Base-by-base conservation (phyloP, 2,113 vertebrate species). In the Arothron firmamentum region DNA sequence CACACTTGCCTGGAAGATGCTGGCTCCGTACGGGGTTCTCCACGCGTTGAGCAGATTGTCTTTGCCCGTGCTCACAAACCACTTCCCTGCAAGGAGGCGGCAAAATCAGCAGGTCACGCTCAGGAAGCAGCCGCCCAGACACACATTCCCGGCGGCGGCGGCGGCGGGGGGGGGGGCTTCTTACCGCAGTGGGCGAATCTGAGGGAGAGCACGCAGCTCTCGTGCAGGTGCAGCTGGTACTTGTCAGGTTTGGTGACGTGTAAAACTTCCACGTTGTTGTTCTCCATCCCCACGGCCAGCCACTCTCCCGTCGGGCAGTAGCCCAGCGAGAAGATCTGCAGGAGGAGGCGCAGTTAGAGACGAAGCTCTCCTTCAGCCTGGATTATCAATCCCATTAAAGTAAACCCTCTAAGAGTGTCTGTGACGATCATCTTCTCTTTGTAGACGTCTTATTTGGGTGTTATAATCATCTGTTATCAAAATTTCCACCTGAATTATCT, bases 11-110 rank as follows among this genome's bases (percentile, higher is more conserved):
- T 98, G 96, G 87, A 98, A 98, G 78, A 98, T 98, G 90, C 95
- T 98, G 45, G 96, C 96, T 77, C 96, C 96, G 0, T 98, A 98
- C 0, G 96, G 96, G 1, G 96, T 94, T 88, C 96, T 90, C 95
- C 96, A 98, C 60, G 95, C 95, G 1, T 98, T 98, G 72, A 98
- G 93, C 55, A 98, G 93, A 91, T 98, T 98, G 85, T 98, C 96
- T 69, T 98, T 98, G 45, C 96, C 96, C 2, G 96, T 98, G 83
- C 95, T 98, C 84, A 98, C 95, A 52, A 98, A 98, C 96, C 96
- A 98, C 85, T 98, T 98, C 41, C 96, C 96, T 98, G 76, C 50
- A 83, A 83, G 19, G 80, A 52, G 58, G 75, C 43, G 12, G 52
- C 6, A 75, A 59, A 77, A 1, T 1, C 38, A 51, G 56, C 2